Evolutionary conservation across 2,888 invertebrate genomes (phyloP), one percentile per base, ranked within the genome.

Genomic region (Spatulosminthurus flaviceps): DNA sequence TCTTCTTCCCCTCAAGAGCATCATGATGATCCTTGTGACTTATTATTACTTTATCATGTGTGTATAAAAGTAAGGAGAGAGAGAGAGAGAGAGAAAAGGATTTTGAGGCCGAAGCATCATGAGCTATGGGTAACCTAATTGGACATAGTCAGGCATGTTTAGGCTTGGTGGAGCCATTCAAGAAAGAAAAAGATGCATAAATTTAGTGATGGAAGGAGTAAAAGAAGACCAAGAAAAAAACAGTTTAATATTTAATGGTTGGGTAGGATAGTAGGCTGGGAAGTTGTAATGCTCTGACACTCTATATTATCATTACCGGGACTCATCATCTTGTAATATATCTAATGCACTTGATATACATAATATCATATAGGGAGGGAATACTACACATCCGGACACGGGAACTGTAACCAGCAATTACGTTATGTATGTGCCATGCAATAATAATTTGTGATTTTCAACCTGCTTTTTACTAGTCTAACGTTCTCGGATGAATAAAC

Each of bases 341-440:
- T 5, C 21, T 9, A 34, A 34, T 9, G 9, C 51, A 51, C 51
- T 2, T 11, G n/a, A n/a, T n/a, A n/a, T n/a, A 5, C 16, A 51
- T 16, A 51, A 16, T 51, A 34, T 51, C 51, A 13, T n/a, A 70
- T 11, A n/a, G n/a, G 70, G 21, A 34, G n/a, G n/a, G n/a, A n/a
- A n/a, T n/a, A n/a, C n/a, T n/a, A n/a, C n/a, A 41, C 42, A 70
- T 70, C 70, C 70, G 70, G 70, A 70, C n/a, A n/a, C 70, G 70
- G 70, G 70, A 70, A 70, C 34, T 41, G 21, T 34, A 42, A 70
- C 70, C 41, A 34, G 42, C 21, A 70, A 34, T 41, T 41, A 42
- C 11, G 41, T 19, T 41, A 42, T 9, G 21, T 21, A 70, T 28
- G 34, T 64, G n/a, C n/a, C n/a, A n/a, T n/a, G n/a, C n/a, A n/a